Evolutionary conservation across 1,140 invertebrate genomes (phyloP).

Genomic region (Drosophila tsacasi): DNA sequence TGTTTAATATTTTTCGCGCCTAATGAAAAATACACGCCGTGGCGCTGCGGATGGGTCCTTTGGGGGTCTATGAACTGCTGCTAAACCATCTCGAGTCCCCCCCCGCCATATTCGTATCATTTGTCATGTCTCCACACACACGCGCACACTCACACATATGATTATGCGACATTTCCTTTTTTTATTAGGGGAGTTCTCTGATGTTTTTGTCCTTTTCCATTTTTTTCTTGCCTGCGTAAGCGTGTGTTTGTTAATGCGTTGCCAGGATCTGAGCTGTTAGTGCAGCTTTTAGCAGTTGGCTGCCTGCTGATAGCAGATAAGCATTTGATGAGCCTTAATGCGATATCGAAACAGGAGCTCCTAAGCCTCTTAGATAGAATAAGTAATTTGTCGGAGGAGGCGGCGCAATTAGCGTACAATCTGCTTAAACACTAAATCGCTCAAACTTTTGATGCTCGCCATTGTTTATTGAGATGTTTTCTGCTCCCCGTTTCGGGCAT

Average conservation of each 20-base stretch:
- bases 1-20: conserved; percentile 81
- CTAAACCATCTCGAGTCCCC: conserved; percentile 38
- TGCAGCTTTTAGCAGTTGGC: conserved; percentile 71
- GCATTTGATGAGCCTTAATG: conserved; percentile 81
- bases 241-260: conserved; percentile 45
- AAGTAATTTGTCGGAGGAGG: conserved; percentile 28
- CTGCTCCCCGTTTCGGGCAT: not conserved
- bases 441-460: conserved; percentile 9
- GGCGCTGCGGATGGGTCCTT: conserved; percentile 20
- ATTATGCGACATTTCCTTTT: conserved; percentile 64
- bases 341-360: conserved; percentile 50
- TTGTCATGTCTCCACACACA: conserved; percentile 39
- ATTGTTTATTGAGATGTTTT: conserved; percentile 3
- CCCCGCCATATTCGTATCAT: conserved; percentile 36
- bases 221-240: conserved; percentile 26
- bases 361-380: conserved; percentile 69
- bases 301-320: conserved; percentile 79
- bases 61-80: conserved; percentile 60
- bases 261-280: conserved; percentile 30
- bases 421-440: conserved; percentile 40
- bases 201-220: not conserved
- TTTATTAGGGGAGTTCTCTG: conserved; percentile 21
- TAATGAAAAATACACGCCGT: conserved; percentile 73
- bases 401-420: conserved; percentile 55
- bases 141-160: conserved; percentile 31